Conservation (phyloP, 2,888 invertebrate genomes). For the Chirona hameri region DNA sequence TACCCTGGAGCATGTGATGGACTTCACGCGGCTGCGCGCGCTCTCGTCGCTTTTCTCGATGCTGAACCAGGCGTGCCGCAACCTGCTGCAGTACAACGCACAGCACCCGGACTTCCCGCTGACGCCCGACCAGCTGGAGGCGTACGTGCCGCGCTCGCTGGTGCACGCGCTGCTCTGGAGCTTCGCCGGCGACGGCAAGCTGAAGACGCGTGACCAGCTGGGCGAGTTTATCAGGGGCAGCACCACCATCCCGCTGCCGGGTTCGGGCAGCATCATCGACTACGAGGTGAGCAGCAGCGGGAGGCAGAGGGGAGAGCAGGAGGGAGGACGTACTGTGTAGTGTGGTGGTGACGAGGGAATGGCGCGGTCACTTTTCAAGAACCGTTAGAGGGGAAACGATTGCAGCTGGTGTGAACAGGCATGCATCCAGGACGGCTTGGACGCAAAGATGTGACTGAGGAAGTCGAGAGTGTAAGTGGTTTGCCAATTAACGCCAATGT, state of each 20-base stretch:
- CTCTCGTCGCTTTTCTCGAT: slow-evolving; percentile 95
- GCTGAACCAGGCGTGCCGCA: slow-evolving; percentile 78
- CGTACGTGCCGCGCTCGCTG: slow-evolving; percentile 88
- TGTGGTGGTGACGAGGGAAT: no score
- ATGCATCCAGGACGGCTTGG: no score
- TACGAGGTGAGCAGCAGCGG: slow-evolving; percentile 78
- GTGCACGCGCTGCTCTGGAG: slow-evolving; percentile 95
- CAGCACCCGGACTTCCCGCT: slow-evolving; percentile 93
- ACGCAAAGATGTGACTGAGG: no score
- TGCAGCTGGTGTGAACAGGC: no score
- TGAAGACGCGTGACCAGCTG: slow-evolving; percentile 89
- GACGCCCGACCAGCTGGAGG: slow-evolving; percentile 83
- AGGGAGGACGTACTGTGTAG: no score
- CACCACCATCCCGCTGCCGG: slow-evolving; percentile 86
- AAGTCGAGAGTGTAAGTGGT: no score
- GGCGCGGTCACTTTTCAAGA: no score
- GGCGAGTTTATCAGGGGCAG: slow-evolving; percentile 94
- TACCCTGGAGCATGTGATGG: slow-evolving; percentile 93
- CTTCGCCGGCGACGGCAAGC: slow-evolving; percentile 95
- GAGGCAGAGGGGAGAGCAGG: no score
- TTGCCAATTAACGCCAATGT: no score
- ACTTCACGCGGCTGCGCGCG: slow-evolving; percentile 94
- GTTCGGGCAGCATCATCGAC: slow-evolving; percentile 79
- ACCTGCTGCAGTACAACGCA: slow-evolving; percentile 88
- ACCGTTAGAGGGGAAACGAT: no score